Conservation (phyloP, 2,797 vertebrate genomes). For the Microchirus variegatus region DNA sequence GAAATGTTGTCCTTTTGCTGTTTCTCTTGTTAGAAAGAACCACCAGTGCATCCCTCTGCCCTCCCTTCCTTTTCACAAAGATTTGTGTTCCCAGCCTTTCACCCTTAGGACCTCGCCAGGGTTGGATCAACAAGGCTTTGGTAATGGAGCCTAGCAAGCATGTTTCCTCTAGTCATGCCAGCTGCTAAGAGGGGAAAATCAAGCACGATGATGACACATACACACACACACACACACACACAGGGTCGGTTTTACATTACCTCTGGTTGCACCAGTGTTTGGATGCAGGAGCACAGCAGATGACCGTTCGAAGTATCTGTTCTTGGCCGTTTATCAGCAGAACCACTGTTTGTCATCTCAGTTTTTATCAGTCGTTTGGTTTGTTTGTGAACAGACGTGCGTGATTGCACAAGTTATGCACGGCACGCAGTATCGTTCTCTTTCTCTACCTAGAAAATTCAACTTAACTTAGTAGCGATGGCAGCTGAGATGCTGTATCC, state of each 20-base stretch:
- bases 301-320: slow-evolving; percentile 2
- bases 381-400: background rate
- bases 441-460: background rate
- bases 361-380: too few species aligned
- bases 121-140: slow-evolving; percentile 72
- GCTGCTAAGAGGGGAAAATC: slow-evolving; percentile 65
- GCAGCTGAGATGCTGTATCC: too few species aligned
- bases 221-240: slow-evolving; percentile 41
- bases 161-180: slow-evolving; percentile 77
- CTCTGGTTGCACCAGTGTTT: slow-evolving; percentile 19
- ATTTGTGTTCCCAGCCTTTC: slow-evolving; percentile 60
- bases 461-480: background rate
- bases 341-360: slow-evolving; percentile 10
- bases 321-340: slow-evolving; percentile 7
- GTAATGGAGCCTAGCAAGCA: slow-evolving; percentile 71
- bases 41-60: slow-evolving; percentile 44
- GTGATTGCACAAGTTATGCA: slow-evolving; percentile 8
- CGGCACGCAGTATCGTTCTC: background rate
- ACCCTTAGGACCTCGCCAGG: slow-evolving; percentile 63
- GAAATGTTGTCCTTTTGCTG: slow-evolving; percentile 44
- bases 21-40: slow-evolving; percentile 49
- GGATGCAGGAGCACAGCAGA: slow-evolving; percentile 16
- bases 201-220: slow-evolving; percentile 37
- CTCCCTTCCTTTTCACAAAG: slow-evolving; percentile 61
- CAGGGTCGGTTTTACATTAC: slow-evolving; percentile 39